phyloP scores from a whole-genome alignment of 2,888 invertebrate species.

The Drosophila anomalipes region DNA sequence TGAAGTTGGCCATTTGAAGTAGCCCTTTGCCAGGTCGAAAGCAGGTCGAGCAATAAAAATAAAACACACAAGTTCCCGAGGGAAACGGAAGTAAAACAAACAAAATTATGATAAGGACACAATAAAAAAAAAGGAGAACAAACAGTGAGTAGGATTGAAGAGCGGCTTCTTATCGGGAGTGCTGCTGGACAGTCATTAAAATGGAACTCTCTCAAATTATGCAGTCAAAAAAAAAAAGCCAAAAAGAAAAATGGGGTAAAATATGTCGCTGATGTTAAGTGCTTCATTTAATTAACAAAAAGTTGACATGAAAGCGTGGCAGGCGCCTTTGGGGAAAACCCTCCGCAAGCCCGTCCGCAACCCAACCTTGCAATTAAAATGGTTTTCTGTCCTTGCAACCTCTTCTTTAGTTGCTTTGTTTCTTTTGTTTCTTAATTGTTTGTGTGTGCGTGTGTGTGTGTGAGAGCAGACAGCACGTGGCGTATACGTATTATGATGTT shows the following conservation, averaged over 20 bases:
- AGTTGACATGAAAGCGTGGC: constrained; percentile 75
- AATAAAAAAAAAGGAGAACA: constrained; percentile 3
- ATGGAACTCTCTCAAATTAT: constrained; percentile 66
- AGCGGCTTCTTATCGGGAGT: constrained; percentile 4
- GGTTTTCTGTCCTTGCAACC: constrained; percentile 3
- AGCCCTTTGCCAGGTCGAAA: constrained; percentile 1
- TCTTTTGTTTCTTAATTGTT: constrained; percentile 50
- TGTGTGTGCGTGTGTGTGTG: constrained; percentile 8
- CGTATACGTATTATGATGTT: constrained; percentile 28
- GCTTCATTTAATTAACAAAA: constrained; percentile 81
- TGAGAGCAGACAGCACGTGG: constrained; percentile 21
- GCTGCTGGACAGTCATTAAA: constrained; percentile 65
- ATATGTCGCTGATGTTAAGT: constrained; percentile 77
- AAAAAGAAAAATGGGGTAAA: constrained; percentile 33
- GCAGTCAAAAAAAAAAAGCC: constrained; percentile 36
- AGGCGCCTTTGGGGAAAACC: constrained; percentile 38
- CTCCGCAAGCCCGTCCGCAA: constrained; percentile 39
- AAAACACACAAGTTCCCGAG: constrained; percentile 38
- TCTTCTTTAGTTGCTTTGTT: constrained; percentile 28
- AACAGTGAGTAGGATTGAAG: constrained; percentile 6
- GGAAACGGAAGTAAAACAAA: constrained; percentile 56
- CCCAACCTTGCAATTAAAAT: constrained; percentile 11
- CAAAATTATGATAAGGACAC: constrained; percentile 64
- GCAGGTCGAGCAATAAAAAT: constrained; percentile 35
- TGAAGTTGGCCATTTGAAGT: constrained; percentile 65